Evolutionary conservation across 2,113 vertebrate genomes (phyloP).

Genomic region (Chitala chitala): DNA sequence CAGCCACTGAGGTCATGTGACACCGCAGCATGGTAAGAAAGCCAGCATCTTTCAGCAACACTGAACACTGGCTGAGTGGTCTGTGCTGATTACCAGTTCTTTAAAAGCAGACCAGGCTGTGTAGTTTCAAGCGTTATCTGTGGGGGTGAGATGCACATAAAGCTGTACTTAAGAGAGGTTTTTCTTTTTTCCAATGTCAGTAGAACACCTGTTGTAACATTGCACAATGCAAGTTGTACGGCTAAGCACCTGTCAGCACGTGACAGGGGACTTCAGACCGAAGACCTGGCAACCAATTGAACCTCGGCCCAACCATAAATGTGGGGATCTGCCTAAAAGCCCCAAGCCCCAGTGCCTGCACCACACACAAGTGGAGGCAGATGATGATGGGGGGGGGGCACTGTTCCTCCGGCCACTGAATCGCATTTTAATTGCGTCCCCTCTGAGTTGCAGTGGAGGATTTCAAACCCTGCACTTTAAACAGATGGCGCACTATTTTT

Average conservation of each 20-base stretch:
- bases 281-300: not conserved
- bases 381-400: not conserved
- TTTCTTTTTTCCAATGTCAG: not conserved
- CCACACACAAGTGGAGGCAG: not conserved
- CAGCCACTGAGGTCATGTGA: no score
- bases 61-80: no score
- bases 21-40: no score
- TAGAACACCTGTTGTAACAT: not conserved
- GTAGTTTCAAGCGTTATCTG: no score
- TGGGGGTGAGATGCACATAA: no score
- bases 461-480: conserved; percentile 40
- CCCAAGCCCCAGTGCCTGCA: not conserved
- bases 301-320: not conserved
- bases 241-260: not conserved
- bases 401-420: conserved; percentile 29
- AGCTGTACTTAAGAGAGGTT: not conserved
- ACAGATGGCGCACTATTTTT: conserved; percentile 52
- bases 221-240: not conserved
- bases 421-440: conserved; percentile 50
- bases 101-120: not conserved
- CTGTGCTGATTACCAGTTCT: not conserved
- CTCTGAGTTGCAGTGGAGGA: conserved; percentile 38
- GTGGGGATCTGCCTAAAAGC: not conserved
- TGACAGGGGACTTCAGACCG: not conserved
- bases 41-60: no score